A percentile compares a stretch with the other conserved stretches of the same genome.
Conservation (phyloP, 2,797 vertebrate species). For the Botia almorhae region DNA sequence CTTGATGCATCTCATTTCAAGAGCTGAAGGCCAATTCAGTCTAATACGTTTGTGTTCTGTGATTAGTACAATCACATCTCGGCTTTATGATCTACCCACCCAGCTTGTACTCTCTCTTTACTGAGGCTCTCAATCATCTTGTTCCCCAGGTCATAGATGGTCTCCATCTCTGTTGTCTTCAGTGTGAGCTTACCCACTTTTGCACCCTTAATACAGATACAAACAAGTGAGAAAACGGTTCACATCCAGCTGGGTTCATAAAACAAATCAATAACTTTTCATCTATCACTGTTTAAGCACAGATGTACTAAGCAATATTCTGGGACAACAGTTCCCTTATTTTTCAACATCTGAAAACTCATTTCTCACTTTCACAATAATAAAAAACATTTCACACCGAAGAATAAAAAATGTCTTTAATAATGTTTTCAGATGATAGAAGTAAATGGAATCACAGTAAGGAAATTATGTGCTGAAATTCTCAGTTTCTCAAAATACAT, state of each 20-base stretch:
- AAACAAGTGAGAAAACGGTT: not conserved
- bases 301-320: constrained; percentile 16
- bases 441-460: not conserved
- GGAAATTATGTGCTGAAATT: not conserved
- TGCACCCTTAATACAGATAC: constrained; percentile 77
- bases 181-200: constrained; percentile 94
- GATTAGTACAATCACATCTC: not conserved
- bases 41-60: not conserved
- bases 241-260: constrained; percentile 1
- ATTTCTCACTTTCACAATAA: constrained; percentile 40
- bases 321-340: not conserved
- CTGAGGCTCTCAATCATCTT: constrained; percentile 97
- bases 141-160: constrained; percentile 92
- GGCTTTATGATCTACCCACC: constrained; percentile 75
- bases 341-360: not conserved
- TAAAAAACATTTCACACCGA: constrained; percentile 11
- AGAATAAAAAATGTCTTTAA: constrained; percentile 49
- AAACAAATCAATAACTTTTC: constrained; percentile 20
- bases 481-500: not conserved
- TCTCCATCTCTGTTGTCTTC: constrained; percentile 97
- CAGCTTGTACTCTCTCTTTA: constrained; percentile 94
- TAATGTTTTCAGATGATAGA: constrained; percentile 32
- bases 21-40: not conserved
- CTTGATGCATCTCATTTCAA: no score
- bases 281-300: not conserved